phyloP scores from a whole-genome alignment of 2,888 invertebrate species.

The Caenorhabditis parvicauda region DNA sequence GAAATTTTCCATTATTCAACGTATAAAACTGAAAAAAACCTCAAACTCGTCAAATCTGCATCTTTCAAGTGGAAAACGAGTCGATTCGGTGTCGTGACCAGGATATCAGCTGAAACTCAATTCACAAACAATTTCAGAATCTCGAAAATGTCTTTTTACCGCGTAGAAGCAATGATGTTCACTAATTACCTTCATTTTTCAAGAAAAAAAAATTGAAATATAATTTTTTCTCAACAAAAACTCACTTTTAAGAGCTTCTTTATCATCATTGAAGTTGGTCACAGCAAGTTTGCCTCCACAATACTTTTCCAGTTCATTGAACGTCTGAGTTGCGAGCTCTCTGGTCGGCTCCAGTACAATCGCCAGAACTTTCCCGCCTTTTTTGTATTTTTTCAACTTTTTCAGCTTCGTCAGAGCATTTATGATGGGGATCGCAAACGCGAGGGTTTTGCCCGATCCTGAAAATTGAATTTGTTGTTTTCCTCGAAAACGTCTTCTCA shows the following conservation, averaged over 20 bases:
- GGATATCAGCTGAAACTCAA: constrained; percentile 73
- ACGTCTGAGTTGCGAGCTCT: constrained; percentile 81
- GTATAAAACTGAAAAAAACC: too few species aligned
- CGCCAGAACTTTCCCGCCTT: constrained; percentile 69
- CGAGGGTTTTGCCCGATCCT: constrained; percentile 91
- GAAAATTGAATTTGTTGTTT: too few species aligned
- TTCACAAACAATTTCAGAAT: too few species aligned
- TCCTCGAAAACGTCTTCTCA: too few species aligned
- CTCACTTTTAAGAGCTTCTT: constrained; percentile 4
- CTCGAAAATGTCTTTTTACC: too few species aligned
- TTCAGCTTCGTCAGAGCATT: constrained; percentile 69
- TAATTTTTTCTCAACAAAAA: constrained; percentile 14
- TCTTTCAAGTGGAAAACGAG: constrained; percentile 77
- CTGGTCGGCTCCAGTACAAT: constrained; percentile 87
- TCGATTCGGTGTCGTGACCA: constrained; percentile 91
- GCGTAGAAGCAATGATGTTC: too few species aligned
- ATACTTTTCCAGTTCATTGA: constrained; percentile 17
- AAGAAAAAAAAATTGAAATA: neutral
- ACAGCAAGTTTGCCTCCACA: neutral
- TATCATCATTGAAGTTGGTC: constrained; percentile 3
- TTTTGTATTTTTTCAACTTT: constrained; percentile 59
- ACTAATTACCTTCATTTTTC: too few species aligned
- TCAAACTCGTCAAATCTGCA: constrained; percentile 12
- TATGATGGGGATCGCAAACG: constrained; percentile 85
- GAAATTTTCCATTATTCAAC: neutral